Base-by-base conservation (phyloP, 2,113 vertebrate genomes). In the Myrmophylax atrothorax region DNA sequence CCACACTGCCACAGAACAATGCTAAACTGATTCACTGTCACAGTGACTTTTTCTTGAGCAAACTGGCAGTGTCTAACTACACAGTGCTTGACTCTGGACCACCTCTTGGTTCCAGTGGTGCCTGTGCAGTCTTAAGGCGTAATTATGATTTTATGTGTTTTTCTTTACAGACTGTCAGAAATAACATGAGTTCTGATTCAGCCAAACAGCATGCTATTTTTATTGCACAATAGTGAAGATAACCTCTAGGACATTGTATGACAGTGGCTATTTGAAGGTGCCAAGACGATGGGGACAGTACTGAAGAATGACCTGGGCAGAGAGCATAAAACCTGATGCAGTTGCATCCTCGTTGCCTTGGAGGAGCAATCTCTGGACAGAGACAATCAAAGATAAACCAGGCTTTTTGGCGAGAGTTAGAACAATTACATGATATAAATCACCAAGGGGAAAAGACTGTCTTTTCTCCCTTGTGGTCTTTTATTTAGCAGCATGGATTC, bases 361-460 rank as follows among this genome's bases (percentile, higher is more conserved):
- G 18, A 80, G 50, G 3, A 80, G 4, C 40, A 73, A 24, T 29
- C 25, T 72, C 44, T 69, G n/a, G 49, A 42, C 40, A 42, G 40
- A 42, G 40, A 42, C 14, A 42, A 42, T 42, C 40, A 42, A 42
- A 42, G 40, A 15, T 13, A 42, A 42, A 42, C 14, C 40, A 42
- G 70, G 31, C 16, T 58, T 76, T 55, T 92, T 62, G 16, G 63
- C 58, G 46, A 69, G 40, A 80, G 29, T 67, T 75, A 93, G 25
- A 83, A 69, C 33, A 93, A 86, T 91, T 78, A 86, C 83, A 58
- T 33, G 50, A 63, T 12, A 58, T 72, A 85, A 94, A 94, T 93
- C 88, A 86, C 75, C 38, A 35, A 63, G 63, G 50, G 46, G 66
- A 82, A 91, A 63, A 73, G 15, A 49, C 20, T 85, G 28, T 58